Evolutionary conservation across 2,797 vertebrate genomes (phyloP), one percentile per base, ranked within the genome.

Genomic region (Mus minutoides): DNA sequence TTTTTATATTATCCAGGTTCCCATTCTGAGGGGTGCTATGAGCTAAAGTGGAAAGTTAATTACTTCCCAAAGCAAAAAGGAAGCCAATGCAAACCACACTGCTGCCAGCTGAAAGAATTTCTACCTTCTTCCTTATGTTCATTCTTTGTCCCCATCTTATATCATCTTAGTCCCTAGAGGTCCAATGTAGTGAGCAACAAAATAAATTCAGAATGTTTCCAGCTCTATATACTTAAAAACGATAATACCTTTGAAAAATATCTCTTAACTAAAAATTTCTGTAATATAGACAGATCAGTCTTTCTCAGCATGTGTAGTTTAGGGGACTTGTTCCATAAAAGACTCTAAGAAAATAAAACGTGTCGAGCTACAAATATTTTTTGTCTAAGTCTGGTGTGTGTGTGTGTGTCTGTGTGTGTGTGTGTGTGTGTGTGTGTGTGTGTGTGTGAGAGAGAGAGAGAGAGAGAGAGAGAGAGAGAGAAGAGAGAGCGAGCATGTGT

Each of bases 1-100:
- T 29, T 95, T 97, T 78, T 71, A 92, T n/a, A 64, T 87, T n/a
- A 86, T 71, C 14, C 82, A 37, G 73, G 46, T 0, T 1, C 37
- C 91, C 26, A 75, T 96, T 94, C 31, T 84, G 34, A 77, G 69
- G 12, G 78, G 8, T 14, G 88, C 87, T 58, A 40, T 78, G 26
- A 83, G 6, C 93, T 92, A 80, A 94, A 58, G 94, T 54, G 90
- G 94, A 94, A 96, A 89, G 40, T 94, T 82, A 94, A 84, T 83
- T 83, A 76, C 54, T 92, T 96, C 58, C 88, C 46, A 94, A 95
- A 95, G 87, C 34, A 79, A 76, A 94, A 62, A 40, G 43, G 40
- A 82, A 90, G 85, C 10, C 37, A 90, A 13, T 26, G 64, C 52
- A 94, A 94, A 90, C 58, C 64, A 90, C 12, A 6, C 19, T 60